phyloP scores from a whole-genome alignment of 1,140 invertebrate genomes.

The Solen grandis region DNA sequence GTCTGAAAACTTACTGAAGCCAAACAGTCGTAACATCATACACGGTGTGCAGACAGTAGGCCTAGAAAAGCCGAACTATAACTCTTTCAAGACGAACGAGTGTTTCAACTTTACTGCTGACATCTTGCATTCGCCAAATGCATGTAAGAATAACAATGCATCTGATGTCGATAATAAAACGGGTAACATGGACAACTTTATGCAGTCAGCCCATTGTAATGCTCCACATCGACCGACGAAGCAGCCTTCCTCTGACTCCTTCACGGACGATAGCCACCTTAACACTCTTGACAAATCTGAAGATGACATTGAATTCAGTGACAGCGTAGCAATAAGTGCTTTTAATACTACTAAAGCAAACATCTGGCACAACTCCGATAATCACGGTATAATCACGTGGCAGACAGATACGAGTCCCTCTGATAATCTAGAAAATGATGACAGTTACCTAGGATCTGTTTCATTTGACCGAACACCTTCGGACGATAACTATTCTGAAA shows the following conservation, averaged over 20 bases:
- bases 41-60: slow-evolving; percentile 38
- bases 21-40: slow-evolving; percentile 25
- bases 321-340: slow-evolving; percentile 65
- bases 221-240: slow-evolving; percentile 37
- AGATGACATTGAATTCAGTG: slow-evolving; percentile 73
- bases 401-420: slow-evolving; percentile 73
- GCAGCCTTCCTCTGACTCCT: slow-evolving; percentile 54
- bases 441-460: slow-evolving; percentile 65
- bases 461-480: slow-evolving; percentile 68
- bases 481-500: slow-evolving; percentile 51
- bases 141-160: slow-evolving; percentile 32
- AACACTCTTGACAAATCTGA: slow-evolving; percentile 58
- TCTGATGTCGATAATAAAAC: slow-evolving; percentile 30
- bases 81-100: slow-evolving; percentile 30
- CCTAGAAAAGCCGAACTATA: neutral
- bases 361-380: slow-evolving; percentile 57
- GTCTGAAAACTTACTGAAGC: slow-evolving; percentile 85
- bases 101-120: slow-evolving; percentile 47
- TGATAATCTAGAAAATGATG: slow-evolving; percentile 71
- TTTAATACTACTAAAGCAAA: slow-evolving; percentile 59
- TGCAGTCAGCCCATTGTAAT: slow-evolving; percentile 14
- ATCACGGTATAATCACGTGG: slow-evolving; percentile 56
- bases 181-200: slow-evolving; percentile 45
- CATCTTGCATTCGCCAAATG: neutral
- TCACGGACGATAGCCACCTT: slow-evolving; percentile 55